Conservation (phyloP, 2,797 vertebrate species). For the Poecilia velifera region DNA sequence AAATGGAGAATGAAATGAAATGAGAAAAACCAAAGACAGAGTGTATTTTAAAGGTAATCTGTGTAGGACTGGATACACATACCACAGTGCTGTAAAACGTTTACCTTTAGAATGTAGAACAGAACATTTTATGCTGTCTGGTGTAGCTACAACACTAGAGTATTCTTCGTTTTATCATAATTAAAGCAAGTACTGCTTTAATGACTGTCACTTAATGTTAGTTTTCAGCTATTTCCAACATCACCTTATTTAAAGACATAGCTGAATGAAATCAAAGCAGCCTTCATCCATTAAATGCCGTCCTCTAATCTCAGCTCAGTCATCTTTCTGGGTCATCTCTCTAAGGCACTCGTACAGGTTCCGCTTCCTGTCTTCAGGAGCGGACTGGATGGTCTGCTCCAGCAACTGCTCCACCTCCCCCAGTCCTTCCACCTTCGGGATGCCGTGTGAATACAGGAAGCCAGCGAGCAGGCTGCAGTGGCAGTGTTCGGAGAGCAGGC, state of each 20-base stretch:
- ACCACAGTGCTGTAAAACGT: background rate
- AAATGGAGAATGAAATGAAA: background rate
- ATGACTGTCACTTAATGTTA: background rate
- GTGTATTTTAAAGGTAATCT: background rate
- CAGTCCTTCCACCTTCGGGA: slow-evolving; percentile 41
- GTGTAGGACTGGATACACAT: background rate
- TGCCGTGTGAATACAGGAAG: slow-evolving; percentile 38
- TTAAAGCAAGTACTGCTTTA: slow-evolving; percentile 1
- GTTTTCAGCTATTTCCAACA: background rate
- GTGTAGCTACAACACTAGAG: background rate
- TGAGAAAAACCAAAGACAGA: background rate
- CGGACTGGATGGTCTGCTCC: slow-evolving; percentile 29
- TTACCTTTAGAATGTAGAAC: background rate
- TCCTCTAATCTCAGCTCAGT: slow-evolving; percentile 36
- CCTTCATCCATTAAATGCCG: background rate
- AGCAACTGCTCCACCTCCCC: slow-evolving; percentile 46
- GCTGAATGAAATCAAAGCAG: background rate
- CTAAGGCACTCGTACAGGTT: slow-evolving; percentile 73
- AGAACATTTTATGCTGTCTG: background rate
- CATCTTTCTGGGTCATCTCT: slow-evolving; percentile 68
- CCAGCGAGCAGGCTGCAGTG: slow-evolving; percentile 49
- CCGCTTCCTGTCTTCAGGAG: slow-evolving; percentile 15
- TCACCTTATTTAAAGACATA: too few relatives aligned
- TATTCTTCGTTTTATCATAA: background rate
- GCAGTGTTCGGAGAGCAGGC: slow-evolving; percentile 60